Evolutionary conservation across 2,888 invertebrate genomes (phyloP), one percentile per base, ranked within the genome.

Genomic region (Lottia gigantea): DNA sequence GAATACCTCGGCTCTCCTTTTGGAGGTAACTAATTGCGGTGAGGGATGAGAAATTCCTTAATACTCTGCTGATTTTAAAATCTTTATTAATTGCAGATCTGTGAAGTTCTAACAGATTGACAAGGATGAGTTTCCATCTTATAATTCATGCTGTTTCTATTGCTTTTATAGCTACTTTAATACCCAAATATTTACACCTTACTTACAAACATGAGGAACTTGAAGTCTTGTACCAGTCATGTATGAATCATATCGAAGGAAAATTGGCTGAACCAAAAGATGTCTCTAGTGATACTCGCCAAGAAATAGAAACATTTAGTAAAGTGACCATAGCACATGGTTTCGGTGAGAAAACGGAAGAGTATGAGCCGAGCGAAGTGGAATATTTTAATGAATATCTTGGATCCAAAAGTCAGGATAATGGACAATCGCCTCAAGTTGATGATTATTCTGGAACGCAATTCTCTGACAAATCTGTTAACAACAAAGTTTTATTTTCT

Each of bases 91-190:
- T 40, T 40, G 40, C 40, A 40, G 40, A 40, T 40, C 40, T 8
- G 11, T 40, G 40, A 1, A 8, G 6, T 40, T 11, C 40, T 11
- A 40, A 11, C 11, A 11, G 11, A 8, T 40, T 40, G 11, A 40
- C 40, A 40, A 55, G 19, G 3, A 55, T 55, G 55, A 55, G 55
- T 23, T 62, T 77, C 14, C 79, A 79, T 67, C 74, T 73, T 69
- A 67, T 79, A 23, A 73, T 73, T 16, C 78, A 79, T 62, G 74
- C 76, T 70, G 77, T 79, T 31, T 67, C 72, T 45, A 67, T 76
- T 64, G 74, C 74, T 19, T 62, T 78, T 8, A 74, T 79, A 46
- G 78, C 78, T 31, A 71, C 75, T 12, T 66, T 78, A 15, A 71
- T 78, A 26, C 70, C 74, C 63, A 74, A 79, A 65, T 71, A 76